These are phyloP conservation scores for Zaprionus gabonicus DNA, from an alignment of 1,140 invertebrate species.

Conservation along the genomic window DNA sequence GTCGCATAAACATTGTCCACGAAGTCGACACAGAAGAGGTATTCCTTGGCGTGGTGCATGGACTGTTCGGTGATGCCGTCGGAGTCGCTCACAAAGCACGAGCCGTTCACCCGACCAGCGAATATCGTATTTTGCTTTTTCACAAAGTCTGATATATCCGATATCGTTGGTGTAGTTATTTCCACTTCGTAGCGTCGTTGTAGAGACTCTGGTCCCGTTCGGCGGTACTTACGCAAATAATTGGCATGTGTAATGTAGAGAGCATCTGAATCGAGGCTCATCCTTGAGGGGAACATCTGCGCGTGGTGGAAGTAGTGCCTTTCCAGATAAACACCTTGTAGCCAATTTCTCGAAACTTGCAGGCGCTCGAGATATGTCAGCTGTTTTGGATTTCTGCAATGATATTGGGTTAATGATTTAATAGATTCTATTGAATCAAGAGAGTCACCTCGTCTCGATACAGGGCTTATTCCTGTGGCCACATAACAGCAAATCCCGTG, in stretches of 20 bases:
- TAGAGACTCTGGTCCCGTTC: slow-evolving; percentile 54
- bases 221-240: slow-evolving; percentile 68
- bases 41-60: slow-evolving; percentile 67
- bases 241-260: slow-evolving; percentile 68
- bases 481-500: slow-evolving; percentile 68
- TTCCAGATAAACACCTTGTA: slow-evolving; percentile 66
- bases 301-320: slow-evolving; percentile 70
- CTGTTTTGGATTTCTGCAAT: slow-evolving; percentile 48
- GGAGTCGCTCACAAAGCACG: slow-evolving; percentile 58
- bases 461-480: slow-evolving; percentile 61
- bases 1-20: slow-evolving; percentile 61
- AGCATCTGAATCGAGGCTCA: slow-evolving; percentile 61
- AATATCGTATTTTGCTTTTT: slow-evolving; percentile 77
- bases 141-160: slow-evolving; percentile 71
- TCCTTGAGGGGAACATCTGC: slow-evolving; percentile 75
- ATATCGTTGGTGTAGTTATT: slow-evolving; percentile 48
- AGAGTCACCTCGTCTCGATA: slow-evolving; percentile 56
- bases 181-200: slow-evolving; percentile 60
- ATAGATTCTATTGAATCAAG: neutral
- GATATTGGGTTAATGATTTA: neutral
- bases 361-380: slow-evolving; percentile 65
- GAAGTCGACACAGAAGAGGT: slow-evolving; percentile 74
- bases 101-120: slow-evolving; percentile 62
- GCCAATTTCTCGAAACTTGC: slow-evolving; percentile 69
- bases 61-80: slow-evolving; percentile 62